Base-by-base conservation (phyloP, 2,888 invertebrate genomes). In the Lamellibrachia columna region DNA sequence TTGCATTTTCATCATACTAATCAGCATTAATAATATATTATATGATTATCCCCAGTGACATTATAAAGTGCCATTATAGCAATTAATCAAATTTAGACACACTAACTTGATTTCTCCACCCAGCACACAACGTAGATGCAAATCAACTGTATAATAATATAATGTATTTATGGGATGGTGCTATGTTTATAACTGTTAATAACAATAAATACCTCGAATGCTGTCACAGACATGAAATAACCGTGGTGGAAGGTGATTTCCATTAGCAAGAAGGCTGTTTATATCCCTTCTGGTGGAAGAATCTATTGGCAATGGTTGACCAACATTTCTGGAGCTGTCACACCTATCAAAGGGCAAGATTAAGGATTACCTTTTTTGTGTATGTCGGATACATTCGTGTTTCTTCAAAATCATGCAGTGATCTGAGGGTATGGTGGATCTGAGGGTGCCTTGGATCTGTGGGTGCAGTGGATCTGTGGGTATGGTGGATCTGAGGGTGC, bases 151-250 rank as follows among this genome's bases (percentile, higher is more conserved):
- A 75, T 75, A 22, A 75, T n/a, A 75, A 15, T 75, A n/a, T 75
- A 15, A 75, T 75, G 75, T 75, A 75, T 75, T 75, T 75, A 75
- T 75, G 75, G 75, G 75, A 75, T 75, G 75, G 75, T 75, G 75
- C 75, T 75, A 75, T 75, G 75, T 75, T 75, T 75, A 75, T 75
- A 75, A 75, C 75, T n/a, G n/a, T 75, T 75, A 75, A 75, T 75
- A 75, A 75, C 75, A 75, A 75, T 75, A 75, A 75, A 75, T 75
- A 75, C 75, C 75, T 75, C 75, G 75, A 22, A 75, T 75, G 75
- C 75, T 75, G 75, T 75, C 75, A 75, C 75, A 75, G 75, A 75
- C 22, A 75, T 15, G 22, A 75, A 75, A n/a, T 22, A n/a, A 75
- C 22, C 22, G 75, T 75, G 3, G 0, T 75, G 15, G 22, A n/a